phyloP scores from a whole-genome alignment of 2,888 invertebrate genomes.

The Alloscopus bannaensis region DNA sequence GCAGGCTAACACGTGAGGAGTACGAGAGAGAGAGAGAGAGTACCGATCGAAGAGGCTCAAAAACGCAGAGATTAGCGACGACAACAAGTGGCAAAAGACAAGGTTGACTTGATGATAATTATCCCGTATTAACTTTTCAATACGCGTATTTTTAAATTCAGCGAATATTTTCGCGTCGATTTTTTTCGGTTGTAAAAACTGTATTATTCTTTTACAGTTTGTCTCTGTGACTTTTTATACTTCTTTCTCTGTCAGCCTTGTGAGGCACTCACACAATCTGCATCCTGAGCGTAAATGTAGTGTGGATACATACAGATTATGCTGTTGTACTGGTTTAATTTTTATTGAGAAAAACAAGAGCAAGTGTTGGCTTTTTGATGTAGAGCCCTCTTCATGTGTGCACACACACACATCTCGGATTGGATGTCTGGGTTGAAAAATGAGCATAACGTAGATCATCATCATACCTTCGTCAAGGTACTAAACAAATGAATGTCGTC shows the following conservation, averaged over 20 bases:
- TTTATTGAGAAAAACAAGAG: slow-evolving; percentile 58
- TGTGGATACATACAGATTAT: slow-evolving; percentile 19
- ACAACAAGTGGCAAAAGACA: neutral
- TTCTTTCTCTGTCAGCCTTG: slow-evolving; percentile 24
- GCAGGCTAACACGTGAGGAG: slow-evolving; percentile 19
- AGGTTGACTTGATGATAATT: neutral
- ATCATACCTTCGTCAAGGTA: slow-evolving; percentile 48
- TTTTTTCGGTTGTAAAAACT: slow-evolving; percentile 42
- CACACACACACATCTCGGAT: neutral
- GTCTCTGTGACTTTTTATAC: slow-evolving; percentile 35
- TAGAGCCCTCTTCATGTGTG: neutral
- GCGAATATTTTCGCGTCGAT: slow-evolving; percentile 30
- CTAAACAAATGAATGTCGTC: slow-evolving; percentile 65
- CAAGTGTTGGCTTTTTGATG: slow-evolving; percentile 3
- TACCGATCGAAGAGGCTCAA: neutral
- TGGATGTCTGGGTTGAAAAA: neutral
- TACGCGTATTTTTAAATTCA: slow-evolving; percentile 39
- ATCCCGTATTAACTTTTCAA: slow-evolving; percentile 13
- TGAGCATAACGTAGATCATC: slow-evolving; percentile 14
- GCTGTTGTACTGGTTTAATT: slow-evolving; percentile 62
- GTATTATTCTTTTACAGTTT: slow-evolving; percentile 54
- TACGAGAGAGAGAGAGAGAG: neutral
- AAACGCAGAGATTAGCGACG: too few relatives aligned
- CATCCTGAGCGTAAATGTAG: slow-evolving; percentile 27
- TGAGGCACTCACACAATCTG: too few relatives aligned